Percentiles rank a stretch among this genome's conserved stretches.
phyloP scores from a whole-genome alignment of 2,888 invertebrate genomes.

The Lomographa bimaculata region DNA sequence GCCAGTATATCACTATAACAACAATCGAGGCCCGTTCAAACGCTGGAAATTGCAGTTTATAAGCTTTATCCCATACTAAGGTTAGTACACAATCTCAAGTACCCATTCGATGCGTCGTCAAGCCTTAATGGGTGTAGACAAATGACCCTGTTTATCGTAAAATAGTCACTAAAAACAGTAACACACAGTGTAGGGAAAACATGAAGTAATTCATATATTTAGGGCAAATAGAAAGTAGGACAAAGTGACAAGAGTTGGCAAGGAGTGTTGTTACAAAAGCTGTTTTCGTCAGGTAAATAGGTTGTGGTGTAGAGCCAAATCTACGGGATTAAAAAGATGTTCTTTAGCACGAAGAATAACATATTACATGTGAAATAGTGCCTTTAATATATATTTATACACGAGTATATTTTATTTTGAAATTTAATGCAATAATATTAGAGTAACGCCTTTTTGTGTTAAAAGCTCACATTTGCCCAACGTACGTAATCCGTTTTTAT shows the following conservation, averaged over 20 bases:
- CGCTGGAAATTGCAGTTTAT: slow-evolving; percentile 53
- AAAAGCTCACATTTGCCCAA: too few species aligned
- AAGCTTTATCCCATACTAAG: slow-evolving; percentile 44
- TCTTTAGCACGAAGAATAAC: slow-evolving; percentile 5
- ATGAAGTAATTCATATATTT: slow-evolving; percentile 58
- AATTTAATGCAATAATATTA: too few species aligned
- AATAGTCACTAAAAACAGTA: slow-evolving; percentile 73
- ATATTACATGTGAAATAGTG: too few species aligned
- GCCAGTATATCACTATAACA: slow-evolving; percentile 44
- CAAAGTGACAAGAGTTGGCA: slow-evolving; percentile 21
- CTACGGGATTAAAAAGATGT: slow-evolving; percentile 18
- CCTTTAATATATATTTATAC: too few species aligned
- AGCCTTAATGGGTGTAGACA: slow-evolving; percentile 64
- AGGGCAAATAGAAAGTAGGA: slow-evolving; percentile 26
- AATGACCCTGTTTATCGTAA: slow-evolving; percentile 76
- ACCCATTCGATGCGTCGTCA: slow-evolving; percentile 66
- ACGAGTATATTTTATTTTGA: too few species aligned
- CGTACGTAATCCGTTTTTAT: too few species aligned
- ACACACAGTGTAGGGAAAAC: slow-evolving; percentile 65
- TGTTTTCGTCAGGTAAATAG: slow-evolving; percentile 20
- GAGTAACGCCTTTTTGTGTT: too few species aligned
- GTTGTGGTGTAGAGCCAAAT: slow-evolving; percentile 18
- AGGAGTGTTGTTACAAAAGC: slow-evolving; percentile 6
- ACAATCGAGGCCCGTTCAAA: slow-evolving; percentile 40
- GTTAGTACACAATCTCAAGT: slow-evolving; percentile 62